These are phyloP conservation scores for Cephalopterus ornatus DNA, from an alignment of 2,113 vertebrate genomes.

Conservation along the genomic window DNA sequence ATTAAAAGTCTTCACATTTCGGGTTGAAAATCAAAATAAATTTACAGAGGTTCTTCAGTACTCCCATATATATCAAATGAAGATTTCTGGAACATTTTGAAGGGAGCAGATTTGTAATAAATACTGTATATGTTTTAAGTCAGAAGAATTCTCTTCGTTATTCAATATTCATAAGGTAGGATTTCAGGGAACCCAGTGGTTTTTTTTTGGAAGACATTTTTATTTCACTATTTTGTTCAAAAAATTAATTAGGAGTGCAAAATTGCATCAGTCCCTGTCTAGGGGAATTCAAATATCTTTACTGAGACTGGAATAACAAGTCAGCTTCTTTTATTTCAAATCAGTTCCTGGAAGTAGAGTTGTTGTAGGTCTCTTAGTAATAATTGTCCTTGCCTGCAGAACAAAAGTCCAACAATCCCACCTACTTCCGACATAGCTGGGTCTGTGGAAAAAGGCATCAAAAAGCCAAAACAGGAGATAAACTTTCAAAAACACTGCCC, in stretches of 20 bases:
- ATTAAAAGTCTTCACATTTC: neutral
- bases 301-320: neutral
- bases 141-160: neutral
- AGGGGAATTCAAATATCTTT: neutral
- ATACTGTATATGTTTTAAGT: neutral
- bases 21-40: neutral
- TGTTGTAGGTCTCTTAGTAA: neutral
- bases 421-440: neutral
- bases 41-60: neutral
- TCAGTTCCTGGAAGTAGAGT: neutral
- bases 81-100: neutral
- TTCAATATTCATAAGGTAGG: neutral
- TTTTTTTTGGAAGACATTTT: neutral
- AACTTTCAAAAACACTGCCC: neutral
- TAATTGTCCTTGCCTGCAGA: neutral
- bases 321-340: neutral
- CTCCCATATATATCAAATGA: neutral
- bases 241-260: neutral
- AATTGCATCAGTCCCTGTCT: neutral
- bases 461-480: neutral
- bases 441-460: neutral
- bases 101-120: neutral
- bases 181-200: neutral
- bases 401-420: too few relatives aligned
- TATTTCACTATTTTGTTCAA: neutral